Evolutionary conservation across 2,888 invertebrate genomes (phyloP), one percentile per base, ranked within the genome.

Genomic region (Pseudococcus longispinus): DNA sequence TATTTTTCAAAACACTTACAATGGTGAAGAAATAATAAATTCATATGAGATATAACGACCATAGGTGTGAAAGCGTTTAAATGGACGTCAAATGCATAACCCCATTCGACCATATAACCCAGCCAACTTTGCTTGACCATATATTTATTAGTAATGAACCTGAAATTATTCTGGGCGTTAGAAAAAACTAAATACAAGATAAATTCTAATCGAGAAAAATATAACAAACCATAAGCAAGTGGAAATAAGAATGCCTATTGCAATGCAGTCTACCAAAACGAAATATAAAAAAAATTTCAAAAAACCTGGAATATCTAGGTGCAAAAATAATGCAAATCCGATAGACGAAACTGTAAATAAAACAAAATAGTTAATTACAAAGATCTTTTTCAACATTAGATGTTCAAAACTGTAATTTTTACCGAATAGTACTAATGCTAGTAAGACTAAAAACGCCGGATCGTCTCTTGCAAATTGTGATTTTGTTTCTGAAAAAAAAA

Each of bases 51-150:
- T 89, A 99, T 93, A 88, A 98, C 95, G 20, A 99, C 93, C 1
- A 98, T 95, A n/a, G 99, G 99, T 91, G 98, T 98, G 91, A 98
- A 97, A 3, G 99, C 99, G 92, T 99, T 99, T 89, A 99, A 93
- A 92, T 99, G 99, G 6, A 99, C 97, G 91, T 99, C 99, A 91
- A 99, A 99, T 23, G 97, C 95, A 91, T 98, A 99, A 6, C 97
- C 99, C 99, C 99, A 99, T 91, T 99, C 99, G 89, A 98, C 97
- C 91, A 95, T 95, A 90, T 94, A 94, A 65, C 93, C 93, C 90
- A 93, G 88, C 90, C 92, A 92, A n/a, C 91, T 91, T 88, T 93
- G 93, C 87, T 93, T 93, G 6, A 95, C 92, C 89, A 96, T 91
- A 91, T 95, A 97, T 89, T 93, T 93, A 91, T 98, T 98, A 88